phyloP scores from a whole-genome alignment of 2,888 invertebrate species.

The Furcula furcula region DNA sequence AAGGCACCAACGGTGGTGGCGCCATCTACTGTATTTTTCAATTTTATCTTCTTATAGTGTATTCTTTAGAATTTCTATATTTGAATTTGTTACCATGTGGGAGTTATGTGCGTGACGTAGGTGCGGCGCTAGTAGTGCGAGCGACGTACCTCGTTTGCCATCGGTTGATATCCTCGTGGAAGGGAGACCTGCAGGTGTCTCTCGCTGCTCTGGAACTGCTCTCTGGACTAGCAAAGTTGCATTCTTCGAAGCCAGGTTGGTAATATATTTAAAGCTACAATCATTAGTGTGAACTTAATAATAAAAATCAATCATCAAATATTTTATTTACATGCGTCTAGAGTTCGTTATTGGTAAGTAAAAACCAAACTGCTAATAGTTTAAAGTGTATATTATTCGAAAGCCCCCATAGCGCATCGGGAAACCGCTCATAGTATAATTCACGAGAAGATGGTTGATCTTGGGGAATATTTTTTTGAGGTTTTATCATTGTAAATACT shows the following conservation, averaged over 20 bases:
- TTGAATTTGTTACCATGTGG: constrained; percentile 1
- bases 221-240: constrained; percentile 94
- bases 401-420: too few relatives aligned
- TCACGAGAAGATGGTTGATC: too few relatives aligned
- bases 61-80: neutral
- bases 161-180: constrained; percentile 97
- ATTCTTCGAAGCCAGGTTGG: constrained; percentile 93
- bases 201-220: constrained; percentile 96
- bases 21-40: neutral
- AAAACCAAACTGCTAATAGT: too few relatives aligned
- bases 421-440: too few relatives aligned
- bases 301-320: too few relatives aligned
- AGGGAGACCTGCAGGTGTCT: constrained; percentile 96
- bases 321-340: constrained; percentile 55
- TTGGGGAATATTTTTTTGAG: too few relatives aligned
- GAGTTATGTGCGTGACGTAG: constrained; percentile 35
- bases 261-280: constrained; percentile 3
- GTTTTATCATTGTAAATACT: too few relatives aligned
- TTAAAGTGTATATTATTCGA: too few relatives aligned
- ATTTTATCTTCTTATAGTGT: neutral
- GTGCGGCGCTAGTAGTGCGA: constrained; percentile 91
- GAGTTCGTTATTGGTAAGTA: constrained; percentile 71
- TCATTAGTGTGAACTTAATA: too few relatives aligned
- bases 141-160: constrained; percentile 97
- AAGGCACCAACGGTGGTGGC: neutral